Base-by-base conservation (phyloP, 2,797 vertebrate species). In the Podarcis siculus region DNA sequence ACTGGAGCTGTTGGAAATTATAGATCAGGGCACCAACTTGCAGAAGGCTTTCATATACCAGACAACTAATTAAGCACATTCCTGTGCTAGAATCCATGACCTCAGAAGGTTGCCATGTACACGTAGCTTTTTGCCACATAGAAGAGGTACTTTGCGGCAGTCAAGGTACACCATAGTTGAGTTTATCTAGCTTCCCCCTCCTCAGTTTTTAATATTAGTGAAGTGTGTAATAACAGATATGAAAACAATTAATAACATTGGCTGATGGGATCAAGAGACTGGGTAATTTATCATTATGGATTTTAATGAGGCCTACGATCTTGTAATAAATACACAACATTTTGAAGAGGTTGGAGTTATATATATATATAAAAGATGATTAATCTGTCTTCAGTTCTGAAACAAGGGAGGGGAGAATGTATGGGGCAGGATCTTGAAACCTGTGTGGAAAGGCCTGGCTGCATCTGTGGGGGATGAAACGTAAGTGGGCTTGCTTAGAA, bases 221-320 rank as follows among this genome's bases (percentile, higher is more conserved):
- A 90, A 90, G 15, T 95, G 39, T 93, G 7, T 93, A 90, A 91
- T 93, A 95, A 90, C 91, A 82, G 84, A 91, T 94, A 75, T 93
- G 80, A 94, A 95, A 95, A 88, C 81, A 94, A 93, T 96, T 95
- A 96, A 94, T 95, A 96, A 95, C 49, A 87, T 71, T 10, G 89
- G 69, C 32, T 92, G 91, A 94, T 88, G 94, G 91, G 88, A 92
- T 92, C 95, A 95, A 93, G 92, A 91, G 83, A 91, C 87, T 93
- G 93, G 66, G 87, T 95, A 95, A 95, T 95, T 94, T 95, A 93
- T 96, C 91, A 93, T 95, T 91, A 93, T 87, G 90, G 91, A 89
- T 94, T 95, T 96, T 95, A 95, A 96, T 95, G 91, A 95, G 61
- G 89, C 83, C 92, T 95, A 66, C 95, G 95, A 95, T 95, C 49